phyloP scores from a whole-genome alignment of 2,888 invertebrate genomes.

The Spisula solida region DNA sequence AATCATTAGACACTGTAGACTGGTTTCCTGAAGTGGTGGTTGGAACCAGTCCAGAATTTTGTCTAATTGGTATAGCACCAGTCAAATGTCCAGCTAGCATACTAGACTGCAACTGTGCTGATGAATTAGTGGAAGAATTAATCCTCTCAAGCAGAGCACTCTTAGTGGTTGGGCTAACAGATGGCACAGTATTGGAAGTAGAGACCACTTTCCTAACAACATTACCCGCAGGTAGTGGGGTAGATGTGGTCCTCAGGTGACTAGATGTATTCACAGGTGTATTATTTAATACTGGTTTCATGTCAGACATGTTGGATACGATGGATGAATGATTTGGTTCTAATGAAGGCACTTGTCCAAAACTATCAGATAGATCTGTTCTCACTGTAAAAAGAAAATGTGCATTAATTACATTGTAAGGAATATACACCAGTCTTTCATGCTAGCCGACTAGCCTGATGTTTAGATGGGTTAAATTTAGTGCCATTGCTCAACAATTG shows the following conservation, averaged over 20 bases:
- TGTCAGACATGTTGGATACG: conserved; percentile 42
- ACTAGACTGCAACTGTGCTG: conserved; percentile 48
- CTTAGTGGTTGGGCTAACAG: conserved; percentile 67
- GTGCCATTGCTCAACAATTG: too few species aligned
- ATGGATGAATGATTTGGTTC: conserved; percentile 36
- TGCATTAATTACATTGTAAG: too few species aligned
- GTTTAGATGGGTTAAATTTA: too few species aligned
- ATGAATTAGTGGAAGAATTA: conserved; percentile 49
- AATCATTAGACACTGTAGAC: conserved; percentile 30
- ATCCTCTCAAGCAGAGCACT: conserved; percentile 69
- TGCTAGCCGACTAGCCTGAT: too few species aligned
- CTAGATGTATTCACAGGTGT: conserved; percentile 39
- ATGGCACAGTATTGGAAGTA: conserved; percentile 41
- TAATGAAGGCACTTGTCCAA: conserved; percentile 51
- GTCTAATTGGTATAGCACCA: conserved; percentile 60
- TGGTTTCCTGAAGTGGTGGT: conserved; percentile 48
- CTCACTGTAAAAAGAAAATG: conserved; percentile 49
- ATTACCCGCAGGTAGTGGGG: conserved; percentile 6
- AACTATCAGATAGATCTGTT: conserved; percentile 50
- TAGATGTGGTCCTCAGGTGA: neutral
- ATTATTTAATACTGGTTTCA: conserved; percentile 39
- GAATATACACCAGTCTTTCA: too few species aligned
- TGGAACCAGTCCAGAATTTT: conserved; percentile 63
- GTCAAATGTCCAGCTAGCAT: conserved; percentile 69
- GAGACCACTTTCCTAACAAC: conserved; percentile 24